Percentiles rank a stretch among this genome's conserved stretches.
Evolutionary conservation across 1,140 invertebrate genomes (phyloP).

Genomic region (Nylanderia fulva): DNA sequence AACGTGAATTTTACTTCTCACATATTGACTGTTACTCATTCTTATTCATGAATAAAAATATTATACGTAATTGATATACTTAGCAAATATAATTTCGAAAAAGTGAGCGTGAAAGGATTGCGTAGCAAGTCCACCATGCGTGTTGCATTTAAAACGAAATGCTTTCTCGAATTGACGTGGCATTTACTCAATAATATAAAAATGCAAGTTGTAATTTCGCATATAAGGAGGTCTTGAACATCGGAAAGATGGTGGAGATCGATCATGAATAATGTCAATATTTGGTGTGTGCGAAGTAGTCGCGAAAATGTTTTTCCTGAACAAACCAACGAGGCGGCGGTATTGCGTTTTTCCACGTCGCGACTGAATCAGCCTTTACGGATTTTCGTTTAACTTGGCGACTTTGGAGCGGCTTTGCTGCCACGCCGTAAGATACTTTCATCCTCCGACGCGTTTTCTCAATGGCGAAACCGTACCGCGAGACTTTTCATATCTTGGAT

Average conservation of each 20-base stretch:
- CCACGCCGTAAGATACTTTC: constrained; percentile 52
- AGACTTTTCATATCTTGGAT: constrained; percentile 60
- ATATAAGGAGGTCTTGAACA: constrained; percentile 18
- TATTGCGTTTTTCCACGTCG: constrained; percentile 41
- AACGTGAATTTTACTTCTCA: background rate
- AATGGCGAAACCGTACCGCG: constrained; percentile 38
- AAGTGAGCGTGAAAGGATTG: background rate
- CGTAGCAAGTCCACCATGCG: background rate
- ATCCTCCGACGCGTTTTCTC: constrained; percentile 46
- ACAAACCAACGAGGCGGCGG: constrained; percentile 12
- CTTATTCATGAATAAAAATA: constrained; percentile 7
- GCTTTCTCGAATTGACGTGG: background rate
- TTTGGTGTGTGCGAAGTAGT: constrained; percentile 34
- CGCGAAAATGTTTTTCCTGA: constrained; percentile 40
- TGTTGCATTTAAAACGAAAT: background rate
- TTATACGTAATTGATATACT: background rate
- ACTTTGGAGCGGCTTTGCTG: constrained; percentile 42
- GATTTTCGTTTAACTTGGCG: constrained; percentile 61
- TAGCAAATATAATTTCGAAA: background rate
- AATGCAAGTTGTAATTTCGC: constrained; percentile 18
- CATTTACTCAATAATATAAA: background rate
- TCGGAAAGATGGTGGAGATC: constrained; percentile 16
- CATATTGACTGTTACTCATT: background rate
- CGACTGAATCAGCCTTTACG: constrained; percentile 51
- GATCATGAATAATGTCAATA: constrained; percentile 51